Evolutionary conservation across 2,113 vertebrate genomes (phyloP).

Genomic region (Oxyura jamaicensis): DNA sequence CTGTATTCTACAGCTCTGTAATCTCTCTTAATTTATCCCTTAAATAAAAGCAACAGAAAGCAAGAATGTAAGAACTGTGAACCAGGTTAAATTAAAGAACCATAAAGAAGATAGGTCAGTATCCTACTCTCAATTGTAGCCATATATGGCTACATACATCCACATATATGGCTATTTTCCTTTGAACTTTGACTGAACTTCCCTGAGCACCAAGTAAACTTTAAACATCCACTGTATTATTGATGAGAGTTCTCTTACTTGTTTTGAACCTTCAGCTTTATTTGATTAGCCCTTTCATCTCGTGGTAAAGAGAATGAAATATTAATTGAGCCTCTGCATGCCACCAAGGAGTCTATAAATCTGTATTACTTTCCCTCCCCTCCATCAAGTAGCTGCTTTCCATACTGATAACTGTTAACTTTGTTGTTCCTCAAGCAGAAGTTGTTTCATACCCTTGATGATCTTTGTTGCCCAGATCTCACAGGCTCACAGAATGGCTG

Average conservation of each 20-base stretch:
- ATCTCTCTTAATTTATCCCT: background rate
- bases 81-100: background rate
- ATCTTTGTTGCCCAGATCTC: background rate
- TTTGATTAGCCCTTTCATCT: background rate
- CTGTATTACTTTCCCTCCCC: background rate
- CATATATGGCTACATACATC: background rate
- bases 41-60: background rate
- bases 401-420: background rate
- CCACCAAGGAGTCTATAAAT: background rate
- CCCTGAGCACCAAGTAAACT: background rate
- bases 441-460: background rate
- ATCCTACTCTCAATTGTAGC: background rate
- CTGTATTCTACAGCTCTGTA: background rate
- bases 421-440: background rate
- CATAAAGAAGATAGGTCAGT: fast-evolving
- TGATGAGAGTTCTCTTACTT: background rate
- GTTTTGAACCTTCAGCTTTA: background rate
- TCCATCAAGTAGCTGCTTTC: background rate
- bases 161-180: background rate
- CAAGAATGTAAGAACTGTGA: background rate
- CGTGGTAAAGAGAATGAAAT: background rate
- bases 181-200: background rate
- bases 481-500: too few species aligned
- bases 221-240: background rate
- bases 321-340: background rate